phyloP scores from a whole-genome alignment of 2,888 invertebrate species.

The Sabatieria punctata region DNA sequence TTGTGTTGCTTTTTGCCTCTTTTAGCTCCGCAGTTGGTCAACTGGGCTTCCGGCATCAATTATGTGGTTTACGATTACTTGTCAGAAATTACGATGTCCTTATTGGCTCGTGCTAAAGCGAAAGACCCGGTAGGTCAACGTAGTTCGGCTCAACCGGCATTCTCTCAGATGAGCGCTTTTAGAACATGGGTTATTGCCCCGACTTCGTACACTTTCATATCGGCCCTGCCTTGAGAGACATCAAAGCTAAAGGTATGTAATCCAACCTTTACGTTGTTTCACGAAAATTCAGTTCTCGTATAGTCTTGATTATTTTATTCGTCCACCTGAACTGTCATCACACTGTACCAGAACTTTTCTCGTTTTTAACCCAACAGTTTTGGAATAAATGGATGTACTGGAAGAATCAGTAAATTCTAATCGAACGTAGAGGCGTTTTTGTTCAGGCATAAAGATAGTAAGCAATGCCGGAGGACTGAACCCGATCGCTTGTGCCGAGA shows the following conservation, averaged over 20 bases:
- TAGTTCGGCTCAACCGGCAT: neutral
- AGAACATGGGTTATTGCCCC: constrained; percentile 38
- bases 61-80: constrained; percentile 40
- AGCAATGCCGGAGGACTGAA: constrained; percentile 41
- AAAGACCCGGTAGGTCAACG: constrained; percentile 32
- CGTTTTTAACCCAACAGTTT: too few species aligned
- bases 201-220: constrained; percentile 37
- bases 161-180: neutral
- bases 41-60: constrained; percentile 33
- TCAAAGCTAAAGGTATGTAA: constrained; percentile 35
- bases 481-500: constrained; percentile 36
- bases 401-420: too few species aligned
- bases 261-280: too few species aligned
- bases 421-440: too few species aligned
- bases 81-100: constrained; percentile 41
- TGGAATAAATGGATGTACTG: too few species aligned
- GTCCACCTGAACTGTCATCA: too few species aligned
- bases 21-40: constrained; percentile 38
- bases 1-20: constrained; percentile 11
- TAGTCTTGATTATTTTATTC: too few species aligned
- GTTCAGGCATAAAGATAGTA: constrained; percentile 37
- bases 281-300: too few species aligned
- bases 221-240: constrained; percentile 34
- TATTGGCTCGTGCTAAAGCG: constrained; percentile 36
- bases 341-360: too few species aligned